These are phyloP conservation scores for Mythimna ferrago DNA, from an alignment of 2,888 invertebrate species.

Conservation along the genomic window DNA sequence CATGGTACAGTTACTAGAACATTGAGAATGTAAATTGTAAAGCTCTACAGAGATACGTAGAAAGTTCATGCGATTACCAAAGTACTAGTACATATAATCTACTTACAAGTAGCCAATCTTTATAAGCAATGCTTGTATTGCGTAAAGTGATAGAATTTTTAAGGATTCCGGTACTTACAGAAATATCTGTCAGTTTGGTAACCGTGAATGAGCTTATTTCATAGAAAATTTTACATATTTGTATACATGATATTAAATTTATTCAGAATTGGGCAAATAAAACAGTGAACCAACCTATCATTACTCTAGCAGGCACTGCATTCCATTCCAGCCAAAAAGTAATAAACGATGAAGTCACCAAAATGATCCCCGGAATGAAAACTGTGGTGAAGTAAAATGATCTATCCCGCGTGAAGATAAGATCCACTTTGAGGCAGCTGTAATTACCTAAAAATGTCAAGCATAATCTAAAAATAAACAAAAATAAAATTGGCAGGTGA, in stretches of 20 bases:
- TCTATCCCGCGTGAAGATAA: slow-evolving; percentile 98
- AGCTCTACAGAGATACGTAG: slow-evolving; percentile 46
- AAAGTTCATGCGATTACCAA: slow-evolving; percentile 51
- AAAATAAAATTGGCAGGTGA: slow-evolving; percentile 66
- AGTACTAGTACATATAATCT: slow-evolving; percentile 42
- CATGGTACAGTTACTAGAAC: slow-evolving; percentile 48
- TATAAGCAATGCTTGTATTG: slow-evolving; percentile 46
- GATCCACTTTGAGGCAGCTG: slow-evolving; percentile 98
- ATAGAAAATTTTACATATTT: slow-evolving; percentile 14
- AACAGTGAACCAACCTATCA: slow-evolving; percentile 95
- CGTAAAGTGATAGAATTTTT: slow-evolving; percentile 23
- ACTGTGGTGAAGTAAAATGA: slow-evolving; percentile 99
- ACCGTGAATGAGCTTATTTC: slow-evolving; percentile 28
- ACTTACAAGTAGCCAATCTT: slow-evolving; percentile 52
- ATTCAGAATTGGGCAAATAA: slow-evolving; percentile 69
- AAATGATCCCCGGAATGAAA: slow-evolving; percentile 98
- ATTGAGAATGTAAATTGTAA: slow-evolving; percentile 49
- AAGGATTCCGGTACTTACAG: slow-evolving; percentile 39
- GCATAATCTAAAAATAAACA: slow-evolving; percentile 85
- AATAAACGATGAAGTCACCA: slow-evolving; percentile 99
- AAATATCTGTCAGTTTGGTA: slow-evolving; percentile 25
- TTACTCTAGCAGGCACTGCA: slow-evolving; percentile 98
- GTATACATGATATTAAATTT: slow-evolving; percentile 18
- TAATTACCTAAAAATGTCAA: slow-evolving; percentile 95
- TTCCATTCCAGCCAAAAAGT: slow-evolving; percentile 99